Evolutionary conservation across 2,888 invertebrate species (phyloP).

Genomic region (Scelioninae gen. 2): DNA sequence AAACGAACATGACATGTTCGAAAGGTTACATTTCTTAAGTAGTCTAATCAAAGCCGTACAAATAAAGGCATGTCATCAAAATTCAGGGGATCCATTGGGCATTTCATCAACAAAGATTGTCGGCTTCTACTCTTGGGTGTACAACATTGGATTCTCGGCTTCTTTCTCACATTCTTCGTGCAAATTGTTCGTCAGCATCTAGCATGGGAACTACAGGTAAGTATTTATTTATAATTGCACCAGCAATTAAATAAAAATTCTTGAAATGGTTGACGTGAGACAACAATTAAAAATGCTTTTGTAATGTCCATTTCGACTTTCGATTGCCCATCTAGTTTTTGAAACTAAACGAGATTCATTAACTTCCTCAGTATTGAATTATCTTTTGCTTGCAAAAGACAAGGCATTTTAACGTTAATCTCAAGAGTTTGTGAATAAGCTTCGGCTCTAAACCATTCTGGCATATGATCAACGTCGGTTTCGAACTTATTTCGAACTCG

Average conservation of each 20-base stretch:
- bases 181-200: slow-evolving; percentile 34
- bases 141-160: too few species aligned
- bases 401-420: slow-evolving; percentile 40
- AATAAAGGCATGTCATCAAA: too few species aligned
- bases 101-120: too few species aligned
- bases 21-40: too few species aligned
- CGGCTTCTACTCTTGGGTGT: too few species aligned
- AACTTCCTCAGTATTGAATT: slow-evolving; percentile 41
- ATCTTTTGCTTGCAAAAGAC: slow-evolving; percentile 11
- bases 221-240: slow-evolving; percentile 44
- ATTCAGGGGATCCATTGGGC: too few species aligned
- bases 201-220: slow-evolving; percentile 35
- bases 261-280: too few species aligned
- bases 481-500: slow-evolving; percentile 31
- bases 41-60: too few species aligned
- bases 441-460: slow-evolving; percentile 45
- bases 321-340: slow-evolving; percentile 40
- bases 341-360: slow-evolving; percentile 32
- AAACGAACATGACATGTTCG: too few species aligned
- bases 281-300: slow-evolving; percentile 38
- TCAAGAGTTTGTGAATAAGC: slow-evolving; percentile 21
- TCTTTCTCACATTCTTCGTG: slow-evolving; percentile 33
- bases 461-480: slow-evolving; percentile 13
- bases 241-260: slow-evolving; percentile 16
- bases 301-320: slow-evolving; percentile 44